These are phyloP conservation scores for Corythornis madagascariensis DNA, from an alignment of 2,113 vertebrate genomes.

Conservation along the genomic window DNA sequence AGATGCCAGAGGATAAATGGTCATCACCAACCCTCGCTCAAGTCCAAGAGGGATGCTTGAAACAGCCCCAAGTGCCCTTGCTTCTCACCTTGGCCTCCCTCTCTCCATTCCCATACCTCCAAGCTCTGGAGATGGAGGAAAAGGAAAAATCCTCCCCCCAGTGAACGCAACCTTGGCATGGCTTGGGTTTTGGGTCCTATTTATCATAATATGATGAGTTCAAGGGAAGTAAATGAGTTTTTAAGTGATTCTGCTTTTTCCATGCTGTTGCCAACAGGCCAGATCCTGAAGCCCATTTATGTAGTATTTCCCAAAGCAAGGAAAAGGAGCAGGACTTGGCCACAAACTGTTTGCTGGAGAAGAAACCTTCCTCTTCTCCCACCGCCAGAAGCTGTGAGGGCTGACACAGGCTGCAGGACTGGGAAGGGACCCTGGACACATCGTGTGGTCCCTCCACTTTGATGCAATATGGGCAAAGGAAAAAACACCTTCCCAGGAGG, in stretches of 20 bases:
- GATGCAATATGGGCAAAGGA: neutral
- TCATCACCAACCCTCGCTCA: neutral
- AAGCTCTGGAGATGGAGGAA: fast-evolving
- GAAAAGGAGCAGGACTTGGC: neutral
- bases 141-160: neutral
- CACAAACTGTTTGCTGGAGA: fast-evolving
- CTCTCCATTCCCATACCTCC: neutral
- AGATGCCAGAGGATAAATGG: neutral
- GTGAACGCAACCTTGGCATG: fast-evolving
- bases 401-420: neutral
- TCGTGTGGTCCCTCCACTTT: no score
- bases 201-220: neutral
- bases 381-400: fast-evolving
- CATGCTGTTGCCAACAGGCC: neutral
- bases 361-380: neutral
- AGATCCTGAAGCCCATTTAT: neutral
- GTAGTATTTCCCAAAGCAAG: neutral
- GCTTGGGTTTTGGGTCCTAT: neutral
- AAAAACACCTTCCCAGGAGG: neutral
- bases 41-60: neutral
- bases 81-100: neutral
- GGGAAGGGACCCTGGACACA: neutral
- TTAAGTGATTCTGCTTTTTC: neutral
- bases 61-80: fast-evolving
- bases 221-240: conserved; percentile 1